Evolutionary conservation across 2,888 invertebrate genomes (phyloP), one percentile per base, ranked within the genome.

Genomic region (Dynastes tityus): DNA sequence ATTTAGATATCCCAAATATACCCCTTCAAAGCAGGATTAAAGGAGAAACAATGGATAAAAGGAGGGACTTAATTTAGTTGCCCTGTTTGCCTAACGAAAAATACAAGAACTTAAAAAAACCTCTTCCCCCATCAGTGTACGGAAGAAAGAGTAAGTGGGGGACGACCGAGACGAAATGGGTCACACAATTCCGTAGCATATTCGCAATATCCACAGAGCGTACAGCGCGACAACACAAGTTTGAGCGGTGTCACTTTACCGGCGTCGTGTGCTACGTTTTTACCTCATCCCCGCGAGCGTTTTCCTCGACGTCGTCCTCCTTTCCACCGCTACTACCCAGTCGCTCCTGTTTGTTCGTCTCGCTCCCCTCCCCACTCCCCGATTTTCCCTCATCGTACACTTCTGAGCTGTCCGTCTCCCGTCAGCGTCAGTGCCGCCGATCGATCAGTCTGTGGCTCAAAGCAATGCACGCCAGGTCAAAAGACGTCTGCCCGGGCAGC

Each of bases 401-500:
- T 83, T 83, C 82, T 84, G 87, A 88, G 87, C 89, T 88, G 89
- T 88, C 89, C 88, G 89, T 88, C 88, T 88, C 88, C 86, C 88
- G 88, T 88, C 88, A 88, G 87, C 84, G 85, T 85, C 85, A 85
- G 85, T 85, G 87, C 87, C 87, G 86, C 86, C 88, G 88, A 88
- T 88, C 87, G 87, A 88, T 88, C 87, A 87, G 86, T 87, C 88
- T 88, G 88, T 88, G 88, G 88, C 88, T 88, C 88, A 88, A 88
- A 88, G 88, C 88, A 88, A 89, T 88, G 88, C 88, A 88, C 87
- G 87, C 87, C 87, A 87, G 88, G 88, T 88, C 88, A 88, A 88
- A 88, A 88, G 88, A 88, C 88, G 88, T 88, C 88, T 88, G 88
- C 88, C 88, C 88, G 88, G 88, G 88, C 88, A 88, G 89, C 88